Evolutionary conservation across 2,797 vertebrate species (phyloP), one percentile per base, ranked within the genome.

Genomic region (Sarcoramphus papa): DNA sequence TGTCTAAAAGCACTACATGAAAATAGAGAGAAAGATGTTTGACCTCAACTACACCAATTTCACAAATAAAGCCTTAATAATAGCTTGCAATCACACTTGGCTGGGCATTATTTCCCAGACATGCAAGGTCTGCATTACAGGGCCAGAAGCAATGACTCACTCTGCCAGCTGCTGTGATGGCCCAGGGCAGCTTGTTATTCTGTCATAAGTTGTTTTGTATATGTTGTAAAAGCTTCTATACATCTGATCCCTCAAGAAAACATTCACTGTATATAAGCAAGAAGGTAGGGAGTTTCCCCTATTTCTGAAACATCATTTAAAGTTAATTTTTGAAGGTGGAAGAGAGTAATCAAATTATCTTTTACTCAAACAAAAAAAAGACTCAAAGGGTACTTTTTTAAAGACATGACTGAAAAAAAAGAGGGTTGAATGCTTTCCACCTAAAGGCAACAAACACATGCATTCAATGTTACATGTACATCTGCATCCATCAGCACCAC

Each of bases 21-120:
- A 94, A 97, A 94, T 27, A 80, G 78, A 92, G n/a, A 67, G 84
- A 93, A 96, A 95, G 89, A 94, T n/a, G 78, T 96, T 97, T 97
- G 97, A 97, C 97, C 97, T 97, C 95, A 90, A 48, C 93, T 94
- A 93, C 93, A 92, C 86, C 92, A 74, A 93, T 97, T 97, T 96
- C 96, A 94, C 96, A 97, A 97, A 97, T 95, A 97, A 97, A 97
- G 92, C 95, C 95, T 97, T 93, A 97, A 97, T 97, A 97, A 97
- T 94, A 96, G 96, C 89, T 90, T 96, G 92, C 97, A 93, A 92
- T 98, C 95, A 97, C 97, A 98, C 96, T 97, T 97, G 97, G 95
- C 95, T 97, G 95, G 95, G 96, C 94, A 97, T 96, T 96, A 95
- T 96, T 95, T 96, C 94, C 93, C 96, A 97, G 96, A 96, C 97